These are phyloP conservation scores for Heteronetta atricapilla DNA, from an alignment of 2,113 vertebrate species.

Conservation along the genomic window DNA sequence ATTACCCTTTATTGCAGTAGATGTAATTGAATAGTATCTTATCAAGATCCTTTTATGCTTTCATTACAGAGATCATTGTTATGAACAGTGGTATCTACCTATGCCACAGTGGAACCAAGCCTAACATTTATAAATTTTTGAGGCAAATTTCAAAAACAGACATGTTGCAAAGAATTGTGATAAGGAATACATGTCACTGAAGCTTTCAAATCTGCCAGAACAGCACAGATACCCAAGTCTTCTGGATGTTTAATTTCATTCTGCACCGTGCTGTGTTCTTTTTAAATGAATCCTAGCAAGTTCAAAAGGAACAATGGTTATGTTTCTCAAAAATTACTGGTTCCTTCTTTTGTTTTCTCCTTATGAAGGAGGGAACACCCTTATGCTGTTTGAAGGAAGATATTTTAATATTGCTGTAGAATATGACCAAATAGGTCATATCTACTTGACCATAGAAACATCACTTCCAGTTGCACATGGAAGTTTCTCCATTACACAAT, in stretches of 20 bases:
- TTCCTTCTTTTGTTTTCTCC: background rate
- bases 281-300: background rate
- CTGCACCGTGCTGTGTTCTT: background rate
- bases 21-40: fast-evolving
- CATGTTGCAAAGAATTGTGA: background rate
- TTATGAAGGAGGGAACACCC: background rate
- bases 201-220: background rate
- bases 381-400: background rate
- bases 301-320: background rate
- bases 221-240: background rate
- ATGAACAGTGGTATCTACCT: background rate
- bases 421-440: background rate
- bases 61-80: background rate
- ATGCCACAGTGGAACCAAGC: background rate
- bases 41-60: background rate
- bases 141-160: background rate
- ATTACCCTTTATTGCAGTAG: background rate
- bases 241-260: background rate
- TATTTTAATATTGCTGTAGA: background rate
- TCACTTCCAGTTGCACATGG: background rate
- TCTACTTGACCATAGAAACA: background rate
- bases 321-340: fast-evolving
- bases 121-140: background rate
- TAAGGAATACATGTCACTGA: background rate
- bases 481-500: background rate